Evolutionary conservation across 2,113 vertebrate genomes (phyloP).

Genomic region (Chrysemys picta): DNA sequence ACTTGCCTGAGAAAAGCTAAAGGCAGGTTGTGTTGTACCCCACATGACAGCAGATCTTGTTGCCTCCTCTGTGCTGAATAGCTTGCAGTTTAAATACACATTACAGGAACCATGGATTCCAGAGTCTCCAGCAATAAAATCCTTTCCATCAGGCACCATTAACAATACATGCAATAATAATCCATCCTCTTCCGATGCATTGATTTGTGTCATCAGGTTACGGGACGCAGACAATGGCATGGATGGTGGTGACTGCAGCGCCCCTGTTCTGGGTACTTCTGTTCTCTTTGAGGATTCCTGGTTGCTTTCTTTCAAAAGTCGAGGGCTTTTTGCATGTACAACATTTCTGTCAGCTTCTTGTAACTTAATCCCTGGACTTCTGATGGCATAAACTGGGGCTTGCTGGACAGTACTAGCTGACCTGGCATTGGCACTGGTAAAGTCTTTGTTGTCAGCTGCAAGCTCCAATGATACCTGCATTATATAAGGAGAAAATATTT

Average conservation of each 20-base stretch:
- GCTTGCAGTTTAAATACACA: constrained; percentile 91
- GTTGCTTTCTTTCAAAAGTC: neutral
- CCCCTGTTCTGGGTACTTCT: neutral
- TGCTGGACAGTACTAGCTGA: neutral
- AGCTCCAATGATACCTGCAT: constrained; percentile 89
- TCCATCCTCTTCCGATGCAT: constrained; percentile 46
- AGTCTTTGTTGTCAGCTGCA: constrained; percentile 73
- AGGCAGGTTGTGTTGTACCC: constrained; percentile 86
- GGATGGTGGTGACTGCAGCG: neutral
- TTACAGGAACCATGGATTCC: constrained; percentile 77
- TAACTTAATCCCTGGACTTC: constrained; percentile 40
- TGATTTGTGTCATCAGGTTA: neutral
- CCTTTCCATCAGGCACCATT: constrained; percentile 92
- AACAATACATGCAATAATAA: constrained; percentile 88
- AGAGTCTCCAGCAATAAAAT: constrained; percentile 73
- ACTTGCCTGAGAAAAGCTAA: constrained; percentile 90
- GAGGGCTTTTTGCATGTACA: neutral
- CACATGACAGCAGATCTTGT: constrained; percentile 86
- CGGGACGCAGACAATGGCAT: neutral
- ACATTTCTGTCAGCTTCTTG: neutral
- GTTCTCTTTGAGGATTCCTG: neutral
- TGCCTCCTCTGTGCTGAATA: constrained; percentile 88
- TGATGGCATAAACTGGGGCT: neutral
- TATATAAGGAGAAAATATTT: neutral
- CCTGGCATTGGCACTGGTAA: constrained; percentile 10